A percentile compares a stretch with the other conserved stretches of the same genome.
Evolutionary conservation across 2,113 vertebrate genomes (phyloP).

Genomic region (Dicrurus megarhynchus): DNA sequence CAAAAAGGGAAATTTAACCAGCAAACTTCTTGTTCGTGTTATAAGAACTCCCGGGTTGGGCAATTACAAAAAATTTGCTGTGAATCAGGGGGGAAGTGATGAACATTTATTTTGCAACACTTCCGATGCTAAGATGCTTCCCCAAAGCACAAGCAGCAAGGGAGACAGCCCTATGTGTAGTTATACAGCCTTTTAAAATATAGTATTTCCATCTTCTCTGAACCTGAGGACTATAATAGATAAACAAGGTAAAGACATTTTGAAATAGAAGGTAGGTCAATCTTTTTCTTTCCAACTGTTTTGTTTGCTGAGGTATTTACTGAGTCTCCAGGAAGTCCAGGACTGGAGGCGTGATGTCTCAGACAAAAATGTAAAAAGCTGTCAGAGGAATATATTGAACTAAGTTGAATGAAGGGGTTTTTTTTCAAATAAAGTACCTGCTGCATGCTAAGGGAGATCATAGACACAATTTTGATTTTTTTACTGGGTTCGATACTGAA

Average conservation of each 20-base stretch:
- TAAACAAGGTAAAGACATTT: neutral
- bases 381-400: neutral
- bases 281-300: neutral
- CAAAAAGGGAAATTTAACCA: neutral
- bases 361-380: neutral
- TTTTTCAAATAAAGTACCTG: neutral
- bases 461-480: neutral
- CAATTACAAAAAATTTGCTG: neutral
- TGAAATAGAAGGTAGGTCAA: constrained; percentile 14
- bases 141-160: neutral
- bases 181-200: neutral
- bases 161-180: neutral
- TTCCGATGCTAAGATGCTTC: constrained; percentile 7
- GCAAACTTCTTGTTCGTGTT: neutral
- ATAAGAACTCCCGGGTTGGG: neutral
- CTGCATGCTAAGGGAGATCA: neutral
- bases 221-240: neutral
- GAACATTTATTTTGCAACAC: constrained; percentile 21
- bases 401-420: neutral
- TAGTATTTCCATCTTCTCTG: neutral
- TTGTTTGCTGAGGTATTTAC: neutral
- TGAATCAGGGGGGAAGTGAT: constrained; percentile 18
- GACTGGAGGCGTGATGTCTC: neutral
- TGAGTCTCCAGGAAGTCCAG: neutral
- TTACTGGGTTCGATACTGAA: neutral